Evolutionary conservation across 2,888 invertebrate genomes (phyloP), one percentile per base, ranked within the genome.

Genomic region (Microctonus hyperodae): DNA sequence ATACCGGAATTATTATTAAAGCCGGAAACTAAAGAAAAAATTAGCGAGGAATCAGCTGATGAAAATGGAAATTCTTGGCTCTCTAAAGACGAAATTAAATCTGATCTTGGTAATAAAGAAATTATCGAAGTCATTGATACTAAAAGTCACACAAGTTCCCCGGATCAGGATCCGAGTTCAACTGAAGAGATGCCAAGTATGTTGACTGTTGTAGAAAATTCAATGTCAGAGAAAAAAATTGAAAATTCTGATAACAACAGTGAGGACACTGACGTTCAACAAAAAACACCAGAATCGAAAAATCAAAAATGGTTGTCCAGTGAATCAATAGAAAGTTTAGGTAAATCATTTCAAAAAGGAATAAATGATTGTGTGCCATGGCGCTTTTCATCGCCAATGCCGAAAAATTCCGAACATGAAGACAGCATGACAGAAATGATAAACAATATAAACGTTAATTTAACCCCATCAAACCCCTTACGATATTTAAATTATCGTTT

Each of bases 401-500:
- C 55, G 16, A 57, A 65, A 25, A 57, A 53, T 28, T 64, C 33
- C 65, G 65, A 59, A 40, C 69, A 76, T 10, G 68, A 76, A 63
- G 77, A 80, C 68, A 76, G 76, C 59, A 70, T 81, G 11, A 69
- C 72, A 0, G 79, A 80, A 44, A 75, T 79, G 5, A 74, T 79
- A 13, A 76, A 74, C 9, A 71, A 75, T 25, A 75, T 80, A 3
- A 76, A 79, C 50, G 57, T 59, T 0, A 73, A 79, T 31, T 71
- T 79, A 23, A 67, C 72, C 1, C 75, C 80, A 1, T 74, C 76
- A 1, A 75, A 72, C 63, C 71, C 72, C 2, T 66, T 56, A 0
- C 13, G 71, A 1, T 69, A 71, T n/a, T 57, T 50, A 6, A 57
- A 55, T 22, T 33, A 23, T n/a, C 57, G 64, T 7, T 55, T 80